Conservation (phyloP, 2,888 invertebrate genomes). For the Vanessa cardui region DNA sequence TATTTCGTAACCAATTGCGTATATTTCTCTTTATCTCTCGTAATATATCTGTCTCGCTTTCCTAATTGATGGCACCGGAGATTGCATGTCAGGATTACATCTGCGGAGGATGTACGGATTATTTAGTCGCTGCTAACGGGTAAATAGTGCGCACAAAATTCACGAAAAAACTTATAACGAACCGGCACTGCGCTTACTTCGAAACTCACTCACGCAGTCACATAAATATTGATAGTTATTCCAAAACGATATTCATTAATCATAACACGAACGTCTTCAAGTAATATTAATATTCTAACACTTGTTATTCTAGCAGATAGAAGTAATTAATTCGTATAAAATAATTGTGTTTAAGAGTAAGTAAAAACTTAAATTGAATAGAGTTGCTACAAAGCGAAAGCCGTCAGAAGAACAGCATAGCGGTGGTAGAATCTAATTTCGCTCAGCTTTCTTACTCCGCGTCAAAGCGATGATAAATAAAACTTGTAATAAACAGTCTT, state of each 20-base stretch:
- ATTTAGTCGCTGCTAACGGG: constrained; percentile 66
- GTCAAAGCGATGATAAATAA: constrained; percentile 23
- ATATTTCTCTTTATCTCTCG: constrained; percentile 41
- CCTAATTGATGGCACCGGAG: constrained; percentile 78
- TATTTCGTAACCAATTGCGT: constrained; percentile 15
- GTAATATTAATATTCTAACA: too few relatives aligned
- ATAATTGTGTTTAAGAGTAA: neutral
- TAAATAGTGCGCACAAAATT: constrained; percentile 56
- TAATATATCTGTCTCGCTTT: constrained; percentile 39
- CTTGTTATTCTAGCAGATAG: too few relatives aligned
- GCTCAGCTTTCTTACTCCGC: constrained; percentile 17
- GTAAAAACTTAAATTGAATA: constrained; percentile 3
- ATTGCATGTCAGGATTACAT: constrained; percentile 79
- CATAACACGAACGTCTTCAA: neutral
- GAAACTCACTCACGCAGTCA: neutral
- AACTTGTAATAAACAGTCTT: constrained; percentile 11
- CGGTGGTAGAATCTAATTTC: constrained; percentile 20
- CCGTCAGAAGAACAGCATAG: constrained; percentile 9
- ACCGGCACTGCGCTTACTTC: neutral
- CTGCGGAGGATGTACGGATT: constrained; percentile 76
- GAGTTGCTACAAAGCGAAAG: constrained; percentile 9
- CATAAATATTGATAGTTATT: neutral
- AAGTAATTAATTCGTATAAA: too few relatives aligned
- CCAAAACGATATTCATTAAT: neutral
- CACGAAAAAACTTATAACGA: constrained; percentile 5